Conservation (phyloP, 2,888 invertebrate species). For the Syrista parreyssii region DNA sequence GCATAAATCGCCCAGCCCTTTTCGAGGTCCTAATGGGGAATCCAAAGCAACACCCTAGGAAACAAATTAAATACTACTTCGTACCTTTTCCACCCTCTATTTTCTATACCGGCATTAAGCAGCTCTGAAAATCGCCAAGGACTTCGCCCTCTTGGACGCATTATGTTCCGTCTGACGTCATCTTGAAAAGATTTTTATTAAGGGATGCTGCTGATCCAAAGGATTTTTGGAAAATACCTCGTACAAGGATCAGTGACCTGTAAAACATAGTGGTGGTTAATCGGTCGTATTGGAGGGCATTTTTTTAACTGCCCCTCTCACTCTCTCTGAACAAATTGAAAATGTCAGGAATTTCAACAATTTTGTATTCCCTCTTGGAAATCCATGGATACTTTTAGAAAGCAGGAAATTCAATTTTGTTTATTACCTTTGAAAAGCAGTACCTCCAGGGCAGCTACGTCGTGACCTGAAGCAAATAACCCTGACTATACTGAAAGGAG, state of each 20-base stretch:
- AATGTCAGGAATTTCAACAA: background rate
- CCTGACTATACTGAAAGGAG: background rate
- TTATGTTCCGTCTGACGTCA: background rate
- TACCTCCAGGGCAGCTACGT: background rate
- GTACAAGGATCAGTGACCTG: background rate
- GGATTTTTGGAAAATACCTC: background rate
- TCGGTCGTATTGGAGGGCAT: background rate
- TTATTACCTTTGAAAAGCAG: background rate
- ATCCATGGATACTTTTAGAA: background rate
- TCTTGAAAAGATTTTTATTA: background rate
- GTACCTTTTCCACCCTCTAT: background rate
- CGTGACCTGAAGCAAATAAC: background rate
- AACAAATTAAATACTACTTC: slow-evolving; percentile 48
- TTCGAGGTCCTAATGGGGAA: slow-evolving; percentile 44
- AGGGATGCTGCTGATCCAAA: background rate
- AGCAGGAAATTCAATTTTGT: background rate
- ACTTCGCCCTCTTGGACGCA: background rate
- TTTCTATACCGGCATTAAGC: background rate
- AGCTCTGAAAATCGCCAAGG: background rate
- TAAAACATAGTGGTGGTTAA: background rate
- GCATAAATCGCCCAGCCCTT: slow-evolving; percentile 47
- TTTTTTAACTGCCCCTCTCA: background rate
- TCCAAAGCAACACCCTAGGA: slow-evolving; percentile 37
- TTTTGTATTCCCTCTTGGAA: background rate
- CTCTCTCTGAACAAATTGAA: background rate